Evolutionary conservation across 1,140 invertebrate genomes (phyloP).

Genomic region (Sinella curviseta): DNA sequence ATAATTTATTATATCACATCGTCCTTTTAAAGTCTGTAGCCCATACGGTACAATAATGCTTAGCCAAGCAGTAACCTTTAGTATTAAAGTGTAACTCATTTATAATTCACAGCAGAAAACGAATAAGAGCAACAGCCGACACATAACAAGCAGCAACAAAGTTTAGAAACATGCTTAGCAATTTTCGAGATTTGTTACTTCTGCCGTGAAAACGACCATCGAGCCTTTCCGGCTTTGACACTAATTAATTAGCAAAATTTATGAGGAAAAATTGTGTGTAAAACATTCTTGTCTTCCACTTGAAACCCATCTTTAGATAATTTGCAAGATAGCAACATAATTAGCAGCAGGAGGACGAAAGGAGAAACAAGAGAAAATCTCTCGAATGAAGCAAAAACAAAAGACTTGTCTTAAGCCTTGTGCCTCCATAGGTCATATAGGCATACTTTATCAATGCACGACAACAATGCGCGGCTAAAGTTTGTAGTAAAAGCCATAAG

Average conservation of each 20-base stretch:
- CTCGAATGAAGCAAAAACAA: neutral
- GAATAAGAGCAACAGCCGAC: neutral
- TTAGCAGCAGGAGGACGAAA: neutral
- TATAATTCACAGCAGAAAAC: too few relatives aligned
- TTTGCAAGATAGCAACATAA: constrained; percentile 1
- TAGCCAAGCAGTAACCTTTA: too few relatives aligned
- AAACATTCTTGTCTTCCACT: neutral
- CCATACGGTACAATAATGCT: too few relatives aligned
- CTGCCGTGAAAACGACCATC: constrained; percentile 1
- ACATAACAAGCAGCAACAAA: neutral
- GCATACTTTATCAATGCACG: too few relatives aligned
- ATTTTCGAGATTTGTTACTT: neutral
- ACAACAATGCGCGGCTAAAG: too few relatives aligned
- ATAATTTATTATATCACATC: neutral
- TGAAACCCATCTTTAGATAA: neutral
- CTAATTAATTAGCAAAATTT: constrained; percentile 19
- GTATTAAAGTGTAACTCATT: neutral
- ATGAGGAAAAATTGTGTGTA: neutral
- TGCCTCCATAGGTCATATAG: too few relatives aligned
- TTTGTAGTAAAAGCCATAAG: too few relatives aligned
- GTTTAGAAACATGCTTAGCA: too few relatives aligned
- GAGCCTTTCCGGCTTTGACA: neutral
- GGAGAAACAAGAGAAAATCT: neutral
- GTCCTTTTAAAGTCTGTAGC: too few relatives aligned
- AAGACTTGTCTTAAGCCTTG: neutral